A percentile compares a stretch with the other conserved stretches of the same genome.
These are phyloP conservation scores for Cyclargus thomasi DNA, from an alignment of 1,140 invertebrate species.

Conservation along the genomic window DNA sequence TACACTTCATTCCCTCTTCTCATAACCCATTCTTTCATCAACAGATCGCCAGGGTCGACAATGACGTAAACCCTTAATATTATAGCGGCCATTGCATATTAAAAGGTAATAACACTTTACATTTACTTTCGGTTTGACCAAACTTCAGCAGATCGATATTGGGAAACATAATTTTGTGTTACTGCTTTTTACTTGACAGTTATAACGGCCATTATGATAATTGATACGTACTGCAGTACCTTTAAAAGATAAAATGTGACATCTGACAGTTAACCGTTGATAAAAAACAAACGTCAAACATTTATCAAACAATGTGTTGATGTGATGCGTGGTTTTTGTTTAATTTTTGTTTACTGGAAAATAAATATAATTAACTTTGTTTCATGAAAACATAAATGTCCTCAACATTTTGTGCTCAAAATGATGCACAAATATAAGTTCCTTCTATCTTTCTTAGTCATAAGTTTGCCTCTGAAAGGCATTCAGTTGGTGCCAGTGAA, in stretches of 20 bases:
- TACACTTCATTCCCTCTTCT: too few species aligned
- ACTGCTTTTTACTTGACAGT: too few species aligned
- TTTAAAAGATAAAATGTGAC: neutral
- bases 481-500: constrained; percentile 2
- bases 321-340: neutral
- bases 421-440: neutral
- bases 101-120: too few species aligned
- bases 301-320: neutral
- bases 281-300: neutral
- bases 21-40: too few species aligned
- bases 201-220: too few species aligned
- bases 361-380: neutral
- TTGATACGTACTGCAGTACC: too few species aligned
- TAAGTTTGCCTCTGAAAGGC: constrained; percentile 26
- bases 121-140: too few species aligned
- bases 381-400: neutral
- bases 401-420: neutral
- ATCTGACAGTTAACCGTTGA: neutral
- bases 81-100: too few species aligned
- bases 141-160: too few species aligned
- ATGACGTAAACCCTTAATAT: too few species aligned
- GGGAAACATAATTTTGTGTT: too few species aligned
- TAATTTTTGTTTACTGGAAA: neutral
- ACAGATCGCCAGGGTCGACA: too few species aligned
- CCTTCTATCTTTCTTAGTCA: constrained; percentile 19